Conservation (phyloP, 2,888 invertebrate species). For the Drosophila lacicola region DNA sequence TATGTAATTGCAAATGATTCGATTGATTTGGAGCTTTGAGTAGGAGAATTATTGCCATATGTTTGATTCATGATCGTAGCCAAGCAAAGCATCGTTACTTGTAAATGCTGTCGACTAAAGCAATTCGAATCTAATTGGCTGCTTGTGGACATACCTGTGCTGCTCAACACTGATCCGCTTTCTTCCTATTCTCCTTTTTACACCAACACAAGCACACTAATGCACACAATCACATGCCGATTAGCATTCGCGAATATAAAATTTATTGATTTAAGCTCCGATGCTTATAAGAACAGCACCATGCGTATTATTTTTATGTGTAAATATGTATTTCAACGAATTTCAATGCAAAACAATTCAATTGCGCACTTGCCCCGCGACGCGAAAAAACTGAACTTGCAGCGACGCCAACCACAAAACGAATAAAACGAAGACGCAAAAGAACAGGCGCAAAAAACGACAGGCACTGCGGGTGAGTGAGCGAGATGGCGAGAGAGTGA, state of each 20-base stretch:
- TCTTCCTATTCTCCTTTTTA: background rate
- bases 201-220: conserved; percentile 2
- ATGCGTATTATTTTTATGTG: conserved; percentile 4
- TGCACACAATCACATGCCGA: conserved; percentile 1
- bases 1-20: conserved; percentile 39
- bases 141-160: conserved; percentile 29
- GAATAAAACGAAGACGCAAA: conserved; percentile 47
- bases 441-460: conserved; percentile 39
- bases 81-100: conserved; percentile 9
- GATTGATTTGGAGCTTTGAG: conserved; percentile 24
- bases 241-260: background rate
- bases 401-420: conserved; percentile 50
- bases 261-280: conserved; percentile 5
- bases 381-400: conserved; percentile 48
- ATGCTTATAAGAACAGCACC: conserved; percentile 13
- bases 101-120: background rate
- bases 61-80: background rate
- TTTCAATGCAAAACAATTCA: conserved; percentile 31
- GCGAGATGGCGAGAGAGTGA: background rate
- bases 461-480: conserved; percentile 16
- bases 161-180: conserved; percentile 19
- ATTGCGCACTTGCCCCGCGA: conserved; percentile 36
- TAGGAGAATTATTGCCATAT: background rate
- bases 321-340: conserved; percentile 24
- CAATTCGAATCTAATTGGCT: conserved; percentile 2